Base-by-base conservation (phyloP, 2,113 vertebrate genomes). In the Poecile atricapillus region DNA sequence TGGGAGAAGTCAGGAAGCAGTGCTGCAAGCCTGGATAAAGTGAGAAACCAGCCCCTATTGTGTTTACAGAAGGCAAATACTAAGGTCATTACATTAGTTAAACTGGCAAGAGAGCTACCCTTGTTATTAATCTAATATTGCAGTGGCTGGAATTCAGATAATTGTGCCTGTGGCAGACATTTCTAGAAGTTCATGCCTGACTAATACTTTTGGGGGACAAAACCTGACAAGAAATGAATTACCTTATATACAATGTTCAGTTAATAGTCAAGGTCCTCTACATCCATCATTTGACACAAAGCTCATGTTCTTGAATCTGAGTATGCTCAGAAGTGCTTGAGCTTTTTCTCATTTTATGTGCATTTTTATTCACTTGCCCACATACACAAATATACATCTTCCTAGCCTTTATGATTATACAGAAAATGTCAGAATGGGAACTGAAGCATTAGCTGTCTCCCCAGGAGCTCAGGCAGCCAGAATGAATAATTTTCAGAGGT, bases 371-470 rank as follows among this genome's bases (percentile, higher is more conserved):
- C 69, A 50, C 37, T 90, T 94, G 60, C 73, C 23, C 69, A 84
- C 56, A 52, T 74, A 81, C 43, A 63, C 55, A 86, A 55, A 74
- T 82, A 69, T 39, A 27, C 53, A 64, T 92, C 55, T 86, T 76
- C 43, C 35, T 81, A 80, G 55, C 71, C 70, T 92, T 80, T 88
- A 28, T 86, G 52, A 67, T 80, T 86, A 39, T 80, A 33, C 33
- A 81, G 85, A 63, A 92, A 88, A 90, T 93, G 52, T 77, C 91
- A 94, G 80, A 90, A 75, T 35, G 12, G 83, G 86, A 89, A 60
- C 89, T 74, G 92, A 90, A 83, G 83, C 33, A 77, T 92, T 93
- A 94, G 59, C 50, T 90, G 52, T 67, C 82, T 93, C 81, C 78
- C 59, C 44, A 77, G 86, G 63, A 95, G 80, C 60, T 93, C 59